Conservation (phyloP, 2,797 vertebrate species). For the Taeniopygia guttata region DNA sequence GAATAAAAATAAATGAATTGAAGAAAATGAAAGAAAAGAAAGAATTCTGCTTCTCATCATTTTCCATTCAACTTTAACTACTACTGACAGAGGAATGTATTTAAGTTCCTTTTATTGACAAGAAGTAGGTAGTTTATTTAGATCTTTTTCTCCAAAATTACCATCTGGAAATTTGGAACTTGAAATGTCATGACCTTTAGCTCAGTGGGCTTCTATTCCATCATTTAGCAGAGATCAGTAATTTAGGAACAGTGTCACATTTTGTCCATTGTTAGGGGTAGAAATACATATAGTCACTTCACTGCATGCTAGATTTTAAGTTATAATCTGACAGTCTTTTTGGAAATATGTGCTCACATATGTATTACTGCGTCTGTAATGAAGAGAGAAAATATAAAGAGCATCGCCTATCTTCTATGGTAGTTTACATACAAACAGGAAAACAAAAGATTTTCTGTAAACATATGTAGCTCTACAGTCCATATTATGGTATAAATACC, state of each 20-base stretch:
- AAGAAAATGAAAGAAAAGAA: background rate
- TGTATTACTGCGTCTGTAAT: background rate
- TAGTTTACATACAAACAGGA: background rate
- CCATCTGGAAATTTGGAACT: background rate
- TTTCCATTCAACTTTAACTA: background rate
- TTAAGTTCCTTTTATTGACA: background rate
- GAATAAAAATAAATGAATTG: background rate
- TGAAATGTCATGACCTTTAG: background rate
- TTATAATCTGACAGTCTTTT: background rate
- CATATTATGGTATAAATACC: background rate
- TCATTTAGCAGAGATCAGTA: background rate
- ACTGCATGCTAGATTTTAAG: background rate
- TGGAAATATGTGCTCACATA: background rate
- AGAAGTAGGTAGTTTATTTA: background rate
- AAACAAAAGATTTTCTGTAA: background rate
- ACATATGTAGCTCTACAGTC: background rate
- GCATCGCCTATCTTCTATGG: background rate
- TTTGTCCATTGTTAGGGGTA: background rate
- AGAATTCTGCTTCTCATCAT: background rate
- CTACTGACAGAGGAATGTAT: background rate
- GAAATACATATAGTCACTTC: background rate
- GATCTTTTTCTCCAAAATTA: background rate
- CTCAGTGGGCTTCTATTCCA: background rate
- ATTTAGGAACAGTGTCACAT: background rate
- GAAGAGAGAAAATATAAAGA: background rate